phyloP scores from a whole-genome alignment of 2,888 invertebrate genomes.

The Ametastegia equiseti region DNA sequence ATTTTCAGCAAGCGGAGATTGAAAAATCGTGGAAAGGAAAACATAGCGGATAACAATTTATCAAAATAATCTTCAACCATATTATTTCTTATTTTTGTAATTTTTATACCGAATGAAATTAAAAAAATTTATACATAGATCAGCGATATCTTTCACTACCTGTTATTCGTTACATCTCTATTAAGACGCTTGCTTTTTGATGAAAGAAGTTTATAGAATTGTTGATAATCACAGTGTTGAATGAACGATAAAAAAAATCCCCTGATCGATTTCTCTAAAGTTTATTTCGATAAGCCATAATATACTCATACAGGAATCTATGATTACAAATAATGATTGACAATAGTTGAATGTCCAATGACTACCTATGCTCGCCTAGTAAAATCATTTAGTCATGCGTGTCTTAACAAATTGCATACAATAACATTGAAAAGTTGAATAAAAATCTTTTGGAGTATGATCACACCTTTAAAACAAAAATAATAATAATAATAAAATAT shows the following conservation, averaged over 20 bases:
- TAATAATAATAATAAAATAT: neutral
- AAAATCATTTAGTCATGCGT: neutral
- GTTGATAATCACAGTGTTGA: neutral
- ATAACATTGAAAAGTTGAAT: constrained; percentile 25
- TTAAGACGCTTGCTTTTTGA: no score
- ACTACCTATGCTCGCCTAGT: constrained; percentile 2
- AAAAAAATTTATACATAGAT: neutral
- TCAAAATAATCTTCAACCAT: neutral
- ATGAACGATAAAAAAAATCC: neutral
- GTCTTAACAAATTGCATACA: neutral
- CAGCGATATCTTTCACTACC: neutral
- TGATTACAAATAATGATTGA: constrained; percentile 31
- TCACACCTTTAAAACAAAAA: neutral
- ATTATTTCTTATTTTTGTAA: neutral
- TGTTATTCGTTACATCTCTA: neutral
- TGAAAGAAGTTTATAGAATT: neutral
- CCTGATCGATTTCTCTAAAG: constrained; percentile 21
- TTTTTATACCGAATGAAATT: neutral
- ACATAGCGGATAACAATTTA: neutral
- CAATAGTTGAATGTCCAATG: constrained; percentile 17
- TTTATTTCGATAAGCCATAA: constrained; percentile 37
- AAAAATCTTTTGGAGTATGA: constrained; percentile 13
- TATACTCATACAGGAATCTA: constrained; percentile 39
- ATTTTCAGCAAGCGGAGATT: constrained; percentile 45
- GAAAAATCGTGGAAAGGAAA: constrained; percentile 1